Percentiles rank a stretch among this genome's conserved stretches.
Conservation (phyloP, 2,113 vertebrate species). For the Leucosticte australis region DNA sequence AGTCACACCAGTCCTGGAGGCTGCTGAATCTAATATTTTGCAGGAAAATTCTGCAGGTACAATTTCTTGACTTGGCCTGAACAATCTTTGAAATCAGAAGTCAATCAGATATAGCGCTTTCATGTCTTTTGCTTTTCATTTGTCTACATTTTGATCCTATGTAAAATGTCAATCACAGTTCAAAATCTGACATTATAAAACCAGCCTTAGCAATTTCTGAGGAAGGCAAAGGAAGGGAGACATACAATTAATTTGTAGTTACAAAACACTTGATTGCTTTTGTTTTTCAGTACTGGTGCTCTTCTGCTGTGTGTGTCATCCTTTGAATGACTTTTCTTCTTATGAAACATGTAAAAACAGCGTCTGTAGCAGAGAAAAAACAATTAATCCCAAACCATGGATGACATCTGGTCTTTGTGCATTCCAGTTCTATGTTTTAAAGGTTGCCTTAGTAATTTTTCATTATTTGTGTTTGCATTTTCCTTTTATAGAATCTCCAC, state of each 20-base stretch:
- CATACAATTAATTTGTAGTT: background rate
- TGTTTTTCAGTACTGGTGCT: background rate
- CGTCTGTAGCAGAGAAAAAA: background rate
- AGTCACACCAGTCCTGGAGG: background rate
- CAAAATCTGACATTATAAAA: slow-evolving; percentile 9
- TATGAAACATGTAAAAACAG: background rate
- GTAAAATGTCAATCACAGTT: background rate
- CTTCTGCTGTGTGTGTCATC: background rate
- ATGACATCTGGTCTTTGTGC: background rate
- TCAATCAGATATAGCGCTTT: background rate
- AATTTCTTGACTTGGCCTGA: background rate
- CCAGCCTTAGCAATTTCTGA: background rate
- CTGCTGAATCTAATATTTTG: background rate
- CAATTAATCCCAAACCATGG: background rate
- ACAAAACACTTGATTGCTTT: background rate
- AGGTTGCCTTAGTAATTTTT: background rate
- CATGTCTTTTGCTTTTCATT: background rate
- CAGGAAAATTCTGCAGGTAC: background rate
- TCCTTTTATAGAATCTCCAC: background rate
- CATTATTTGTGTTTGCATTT: slow-evolving; percentile 16
- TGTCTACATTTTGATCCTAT: background rate
- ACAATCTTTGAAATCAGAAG: background rate
- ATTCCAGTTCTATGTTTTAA: slow-evolving; percentile 26
- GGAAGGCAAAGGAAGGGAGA: background rate
- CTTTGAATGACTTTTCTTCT: background rate